A percentile compares a stretch with the other conserved stretches of the same genome.
phyloP scores from a whole-genome alignment of 2,888 invertebrate species.

The Andrena dorsata region DNA sequence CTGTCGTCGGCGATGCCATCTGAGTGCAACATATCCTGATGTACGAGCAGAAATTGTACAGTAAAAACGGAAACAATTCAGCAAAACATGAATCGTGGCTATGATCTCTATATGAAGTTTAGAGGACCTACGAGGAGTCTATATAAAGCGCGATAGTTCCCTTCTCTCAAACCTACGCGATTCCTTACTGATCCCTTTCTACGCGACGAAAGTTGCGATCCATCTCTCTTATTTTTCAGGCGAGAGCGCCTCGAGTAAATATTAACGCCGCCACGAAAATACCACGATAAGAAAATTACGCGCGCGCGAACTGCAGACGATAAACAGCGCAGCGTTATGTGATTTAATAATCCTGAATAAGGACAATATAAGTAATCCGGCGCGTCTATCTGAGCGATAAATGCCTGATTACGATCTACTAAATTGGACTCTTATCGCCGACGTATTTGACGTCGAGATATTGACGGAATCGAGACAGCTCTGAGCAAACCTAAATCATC shows the following conservation, averaged over 20 bases:
- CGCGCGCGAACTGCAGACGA: conserved; percentile 14
- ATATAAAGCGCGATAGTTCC: too few relatives aligned
- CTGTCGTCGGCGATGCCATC: conserved; percentile 89
- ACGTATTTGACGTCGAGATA: conserved; percentile 6
- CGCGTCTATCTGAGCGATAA: conserved; percentile 20
- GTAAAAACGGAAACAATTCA: conserved; percentile 2
- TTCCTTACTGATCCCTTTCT: neutral
- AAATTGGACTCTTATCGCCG: conserved; percentile 33
- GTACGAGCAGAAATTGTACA: conserved; percentile 23
- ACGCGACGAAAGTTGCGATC: neutral
- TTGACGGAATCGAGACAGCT: neutral
- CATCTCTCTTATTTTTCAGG: neutral
- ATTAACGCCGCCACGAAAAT: conserved; percentile 17
- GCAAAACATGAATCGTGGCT: too few relatives aligned
- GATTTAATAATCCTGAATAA: conserved; percentile 35
- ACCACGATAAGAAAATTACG: conserved; percentile 24
- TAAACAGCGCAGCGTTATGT: conserved; percentile 26
- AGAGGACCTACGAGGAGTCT: too few relatives aligned
- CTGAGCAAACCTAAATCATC: neutral
- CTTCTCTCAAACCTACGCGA: too few relatives aligned
- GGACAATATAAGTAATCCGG: conserved; percentile 5
- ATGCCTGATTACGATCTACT: conserved; percentile 29
- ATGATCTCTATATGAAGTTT: too few relatives aligned
- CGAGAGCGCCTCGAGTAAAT: conserved; percentile 11
- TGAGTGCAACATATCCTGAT: conserved; percentile 83